Conservation (phyloP, 2,797 vertebrate species). For the Oryzias dopingdopingensis region DNA sequence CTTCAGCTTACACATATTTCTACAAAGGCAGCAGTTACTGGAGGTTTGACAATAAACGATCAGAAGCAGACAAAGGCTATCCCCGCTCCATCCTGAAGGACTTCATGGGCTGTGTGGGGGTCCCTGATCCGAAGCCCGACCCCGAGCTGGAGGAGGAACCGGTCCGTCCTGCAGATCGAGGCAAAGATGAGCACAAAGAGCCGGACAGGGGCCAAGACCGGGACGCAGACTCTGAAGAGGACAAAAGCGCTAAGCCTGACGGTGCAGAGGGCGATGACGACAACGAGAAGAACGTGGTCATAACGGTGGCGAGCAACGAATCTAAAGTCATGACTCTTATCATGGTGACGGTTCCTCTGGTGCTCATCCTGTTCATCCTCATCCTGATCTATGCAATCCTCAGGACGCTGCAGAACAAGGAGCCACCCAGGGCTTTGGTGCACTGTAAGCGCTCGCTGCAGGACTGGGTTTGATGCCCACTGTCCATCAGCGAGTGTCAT, state of each 20-base stretch:
- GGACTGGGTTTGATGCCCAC: conserved; percentile 89
- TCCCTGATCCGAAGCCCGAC: conserved; percentile 70
- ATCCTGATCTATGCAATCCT: conserved; percentile 87
- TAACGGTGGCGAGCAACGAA: conserved; percentile 84
- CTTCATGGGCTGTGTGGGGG: conserved; percentile 90
- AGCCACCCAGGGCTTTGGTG: conserved; percentile 85
- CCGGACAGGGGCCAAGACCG: conserved; percentile 23
- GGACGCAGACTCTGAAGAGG: conserved; percentile 31
- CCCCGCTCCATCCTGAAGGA: conserved; percentile 94
- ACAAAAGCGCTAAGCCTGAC: conserved; percentile 17
- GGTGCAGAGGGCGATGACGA: conserved; percentile 39
- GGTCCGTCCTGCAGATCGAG: conserved; percentile 55
- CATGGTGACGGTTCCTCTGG: conserved; percentile 87
- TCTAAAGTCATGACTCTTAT: conserved; percentile 85
- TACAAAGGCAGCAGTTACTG: conserved; percentile 94
- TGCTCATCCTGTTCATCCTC: conserved; percentile 89
- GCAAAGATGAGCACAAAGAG: conserved; percentile 37
- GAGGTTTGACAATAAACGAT: conserved; percentile 89
- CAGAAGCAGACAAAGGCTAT: conserved; percentile 86
- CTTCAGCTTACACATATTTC: conserved; percentile 90
- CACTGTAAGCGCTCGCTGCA: conserved; percentile 98
- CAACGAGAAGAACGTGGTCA: conserved; percentile 84
- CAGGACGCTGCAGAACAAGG: conserved; percentile 92
- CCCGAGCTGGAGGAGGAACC: conserved; percentile 51
- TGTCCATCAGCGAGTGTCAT: too few relatives aligned